Conservation (phyloP, 1,140 invertebrate species). For the Ceratosolen fusciceps region DNA sequence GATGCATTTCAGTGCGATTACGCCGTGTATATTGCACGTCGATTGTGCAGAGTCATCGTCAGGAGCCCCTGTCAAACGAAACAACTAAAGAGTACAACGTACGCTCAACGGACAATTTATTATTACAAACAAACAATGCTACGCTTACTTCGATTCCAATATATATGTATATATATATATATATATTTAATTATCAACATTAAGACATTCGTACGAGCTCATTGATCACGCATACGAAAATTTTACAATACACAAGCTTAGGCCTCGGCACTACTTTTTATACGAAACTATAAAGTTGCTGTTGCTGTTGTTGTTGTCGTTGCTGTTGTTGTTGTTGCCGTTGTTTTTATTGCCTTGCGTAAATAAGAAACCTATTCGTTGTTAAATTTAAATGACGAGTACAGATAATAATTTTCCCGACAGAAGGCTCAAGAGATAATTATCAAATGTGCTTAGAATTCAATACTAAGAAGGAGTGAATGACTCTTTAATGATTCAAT, state of each 20-base stretch:
- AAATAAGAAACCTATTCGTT: no score
- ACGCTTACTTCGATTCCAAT: constrained; percentile 20
- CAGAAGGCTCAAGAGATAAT: not conserved
- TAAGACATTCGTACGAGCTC: constrained; percentile 5
- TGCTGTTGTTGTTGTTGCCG: no score
- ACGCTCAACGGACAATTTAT: no score
- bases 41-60: no score
- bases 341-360: no score
- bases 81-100: no score
- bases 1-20: constrained; percentile 42
- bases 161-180: not conserved
- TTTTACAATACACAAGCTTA: constrained; percentile 34
- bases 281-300: constrained; percentile 25
- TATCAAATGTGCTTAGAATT: constrained; percentile 6
- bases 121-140: constrained; percentile 1
- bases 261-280: constrained; percentile 42
- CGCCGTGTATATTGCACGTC: constrained; percentile 21
- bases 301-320: no score
- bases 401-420: constrained; percentile 8
- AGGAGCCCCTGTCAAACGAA: no score
- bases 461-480: not conserved
- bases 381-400: not conserved
- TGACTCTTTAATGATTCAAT: not conserved
- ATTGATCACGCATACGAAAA: constrained; percentile 32
- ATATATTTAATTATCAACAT: constrained; percentile 3